phyloP scores from a whole-genome alignment of 2,797 vertebrate species.

The Arctocebus calabarensis region DNA sequence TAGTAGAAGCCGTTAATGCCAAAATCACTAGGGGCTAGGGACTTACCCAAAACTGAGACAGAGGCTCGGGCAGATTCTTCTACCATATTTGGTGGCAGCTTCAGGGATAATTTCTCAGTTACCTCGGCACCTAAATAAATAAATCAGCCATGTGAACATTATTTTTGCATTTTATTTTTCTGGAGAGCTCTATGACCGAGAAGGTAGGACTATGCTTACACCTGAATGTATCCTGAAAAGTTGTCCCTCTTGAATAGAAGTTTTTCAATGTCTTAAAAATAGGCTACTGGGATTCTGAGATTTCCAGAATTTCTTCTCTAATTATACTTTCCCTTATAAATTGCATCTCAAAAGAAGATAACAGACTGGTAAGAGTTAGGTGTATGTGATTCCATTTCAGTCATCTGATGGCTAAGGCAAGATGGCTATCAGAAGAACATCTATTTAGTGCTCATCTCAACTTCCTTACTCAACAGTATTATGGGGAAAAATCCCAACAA shows the following conservation, averaged over 20 bases:
- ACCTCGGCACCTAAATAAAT: conserved; percentile 70
- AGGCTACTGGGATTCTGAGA: neutral
- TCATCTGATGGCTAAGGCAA: neutral
- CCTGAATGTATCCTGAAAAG: conserved; percentile 9
- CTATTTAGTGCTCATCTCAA: neutral
- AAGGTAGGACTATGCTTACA: neutral
- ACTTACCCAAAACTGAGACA: conserved; percentile 91
- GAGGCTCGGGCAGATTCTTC: conserved; percentile 89
- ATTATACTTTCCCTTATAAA: neutral
- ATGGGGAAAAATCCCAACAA: neutral
- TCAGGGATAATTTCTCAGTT: conserved; percentile 84
- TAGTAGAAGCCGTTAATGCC: neutral
- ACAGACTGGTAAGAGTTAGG: neutral
- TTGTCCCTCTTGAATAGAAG: neutral
- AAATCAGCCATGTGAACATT: neutral
- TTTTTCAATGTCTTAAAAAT: neutral
- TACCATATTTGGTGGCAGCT: conserved; percentile 89
- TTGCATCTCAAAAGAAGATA: neutral
- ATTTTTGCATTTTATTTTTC: neutral
- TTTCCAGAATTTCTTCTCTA: conserved; percentile 4
- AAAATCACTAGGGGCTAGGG: neutral
- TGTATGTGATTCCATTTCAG: neutral
- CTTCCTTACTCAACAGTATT: neutral
- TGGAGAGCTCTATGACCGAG: neutral
- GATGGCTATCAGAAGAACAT: neutral